These are phyloP conservation scores for Neogobius melanostomus DNA, from an alignment of 2,113 vertebrate genomes.

Conservation along the genomic window DNA sequence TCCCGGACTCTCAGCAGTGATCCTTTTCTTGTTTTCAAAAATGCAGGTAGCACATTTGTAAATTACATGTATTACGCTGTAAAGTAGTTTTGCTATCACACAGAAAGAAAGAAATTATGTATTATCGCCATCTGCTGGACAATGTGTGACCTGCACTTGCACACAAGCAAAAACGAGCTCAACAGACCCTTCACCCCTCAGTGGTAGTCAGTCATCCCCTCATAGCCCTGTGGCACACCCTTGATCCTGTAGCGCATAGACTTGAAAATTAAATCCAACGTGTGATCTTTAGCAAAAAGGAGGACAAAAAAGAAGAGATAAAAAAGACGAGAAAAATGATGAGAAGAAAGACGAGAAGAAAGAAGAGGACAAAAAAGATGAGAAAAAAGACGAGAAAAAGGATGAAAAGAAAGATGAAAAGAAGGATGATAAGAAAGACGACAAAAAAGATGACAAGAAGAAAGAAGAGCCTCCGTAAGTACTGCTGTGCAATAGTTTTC, in stretches of 20 bases:
- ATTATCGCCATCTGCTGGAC: constrained; percentile 57
- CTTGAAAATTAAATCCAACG: constrained; percentile 22
- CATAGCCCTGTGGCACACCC: constrained; percentile 9
- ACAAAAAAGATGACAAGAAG: constrained; percentile 76
- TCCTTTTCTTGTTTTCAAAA: background rate
- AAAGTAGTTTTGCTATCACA: background rate
- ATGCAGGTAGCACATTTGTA: background rate
- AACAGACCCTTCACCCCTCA: background rate
- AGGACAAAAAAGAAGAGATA: constrained; percentile 78
- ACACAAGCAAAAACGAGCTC: background rate
- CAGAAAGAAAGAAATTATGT: background rate
- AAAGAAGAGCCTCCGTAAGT: constrained; percentile 78
- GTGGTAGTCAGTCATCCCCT: background rate
- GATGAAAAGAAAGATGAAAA: constrained; percentile 77
- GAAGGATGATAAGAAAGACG: constrained; percentile 60
- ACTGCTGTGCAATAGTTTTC: constrained; percentile 14
- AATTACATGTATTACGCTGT: background rate
- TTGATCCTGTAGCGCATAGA: background rate
- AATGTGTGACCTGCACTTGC: constrained; percentile 24
- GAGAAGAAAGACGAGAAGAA: constrained; percentile 76
- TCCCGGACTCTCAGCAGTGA: background rate
- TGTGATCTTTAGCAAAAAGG: constrained; percentile 83
- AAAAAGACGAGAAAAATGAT: constrained; percentile 80
- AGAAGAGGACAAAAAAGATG: constrained; percentile 71
- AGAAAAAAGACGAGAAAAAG: constrained; percentile 79